Conservation (phyloP, 2,888 invertebrate genomes). For the Plebejus melissa region DNA sequence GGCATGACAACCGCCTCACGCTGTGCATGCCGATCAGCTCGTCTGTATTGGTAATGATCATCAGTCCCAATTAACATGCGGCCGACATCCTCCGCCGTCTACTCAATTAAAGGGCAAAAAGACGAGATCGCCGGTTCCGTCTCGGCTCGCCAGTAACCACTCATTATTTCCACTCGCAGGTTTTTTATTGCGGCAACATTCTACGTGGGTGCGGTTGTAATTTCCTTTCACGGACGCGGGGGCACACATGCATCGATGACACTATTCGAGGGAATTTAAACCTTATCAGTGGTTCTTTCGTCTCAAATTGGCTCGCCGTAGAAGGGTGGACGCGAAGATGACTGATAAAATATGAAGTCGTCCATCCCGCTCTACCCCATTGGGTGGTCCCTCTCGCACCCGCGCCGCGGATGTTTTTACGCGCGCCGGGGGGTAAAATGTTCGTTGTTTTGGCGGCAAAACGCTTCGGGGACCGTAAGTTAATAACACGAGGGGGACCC, state of each 20-base stretch:
- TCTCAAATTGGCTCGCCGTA: constrained; percentile 42
- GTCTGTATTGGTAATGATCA: neutral
- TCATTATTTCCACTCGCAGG: constrained; percentile 79
- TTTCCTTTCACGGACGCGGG: constrained; percentile 79
- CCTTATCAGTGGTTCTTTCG: constrained; percentile 37
- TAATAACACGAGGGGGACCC: constrained; percentile 51
- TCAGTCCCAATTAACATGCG: constrained; percentile 12
- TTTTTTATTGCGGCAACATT: constrained; percentile 78
- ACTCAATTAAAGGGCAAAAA: constrained; percentile 73
- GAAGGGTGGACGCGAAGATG: constrained; percentile 66
- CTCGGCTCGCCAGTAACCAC: constrained; percentile 75
- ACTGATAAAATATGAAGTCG: constrained; percentile 75
- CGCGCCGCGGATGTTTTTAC: constrained; percentile 70
- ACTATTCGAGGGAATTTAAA: constrained; percentile 42
- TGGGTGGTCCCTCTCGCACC: constrained; percentile 58
- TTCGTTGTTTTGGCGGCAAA: constrained; percentile 79
- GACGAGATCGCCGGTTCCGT: constrained; percentile 58
- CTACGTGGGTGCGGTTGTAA: constrained; percentile 80
- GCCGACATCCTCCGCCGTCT: constrained; percentile 51
- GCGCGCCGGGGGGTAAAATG: constrained; percentile 77
- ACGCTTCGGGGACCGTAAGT: constrained; percentile 77
- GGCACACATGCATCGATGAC: constrained; percentile 73
- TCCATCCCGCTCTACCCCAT: constrained; percentile 67
- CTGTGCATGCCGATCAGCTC: neutral
- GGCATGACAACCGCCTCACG: neutral